Evolutionary conservation across 2,113 vertebrate species (phyloP), one percentile per base, ranked within the genome.

Genomic region (Oryzias celebensis): DNA sequence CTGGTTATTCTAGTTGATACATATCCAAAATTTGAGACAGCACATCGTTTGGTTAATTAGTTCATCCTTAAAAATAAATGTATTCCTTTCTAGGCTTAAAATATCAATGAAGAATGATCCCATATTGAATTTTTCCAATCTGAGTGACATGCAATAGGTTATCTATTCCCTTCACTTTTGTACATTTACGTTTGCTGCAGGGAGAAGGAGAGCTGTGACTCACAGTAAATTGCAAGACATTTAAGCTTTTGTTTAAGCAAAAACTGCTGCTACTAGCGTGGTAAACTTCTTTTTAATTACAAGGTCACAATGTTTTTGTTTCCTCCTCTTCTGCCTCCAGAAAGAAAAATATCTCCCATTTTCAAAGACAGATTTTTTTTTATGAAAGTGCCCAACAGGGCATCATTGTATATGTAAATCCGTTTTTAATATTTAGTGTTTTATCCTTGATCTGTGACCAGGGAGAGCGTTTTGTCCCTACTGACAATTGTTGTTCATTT

Each of bases 241-340:
- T 20, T 53, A 56, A 68, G 7, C 26, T n/a, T 61, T 75, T 74
- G 54, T 80, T 84, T 77, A 61, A 48, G 16, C 67, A 31, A 48
- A 66, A 81, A 80, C 68, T 20, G 41, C 22, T 36, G 63, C 50
- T 23, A 53, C 2, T 43, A 31, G 72, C 31, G 55, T 58, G 14
- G 75, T 60, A 62, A 52, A 69, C 64, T 16, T 73, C 60, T 62
- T 82, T 88, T 78, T 60, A 72, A 81, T 81, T 82, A 69, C 81
- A 87, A 85, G 85, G 87, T 87, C 81, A 82, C n/a, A 18, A 49
- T 18, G 53, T 36, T 63, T 70, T 47, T 46, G 47, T 65, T 52
- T 43, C 54, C 6, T 75, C 55, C 7, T 75, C 4, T 7, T 15
- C 15, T 58, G 60, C 77, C 76, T 73, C 61, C 60, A 71, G 62